phyloP scores from a whole-genome alignment of 2,113 vertebrate genomes.

The Phainopepla nitens region DNA sequence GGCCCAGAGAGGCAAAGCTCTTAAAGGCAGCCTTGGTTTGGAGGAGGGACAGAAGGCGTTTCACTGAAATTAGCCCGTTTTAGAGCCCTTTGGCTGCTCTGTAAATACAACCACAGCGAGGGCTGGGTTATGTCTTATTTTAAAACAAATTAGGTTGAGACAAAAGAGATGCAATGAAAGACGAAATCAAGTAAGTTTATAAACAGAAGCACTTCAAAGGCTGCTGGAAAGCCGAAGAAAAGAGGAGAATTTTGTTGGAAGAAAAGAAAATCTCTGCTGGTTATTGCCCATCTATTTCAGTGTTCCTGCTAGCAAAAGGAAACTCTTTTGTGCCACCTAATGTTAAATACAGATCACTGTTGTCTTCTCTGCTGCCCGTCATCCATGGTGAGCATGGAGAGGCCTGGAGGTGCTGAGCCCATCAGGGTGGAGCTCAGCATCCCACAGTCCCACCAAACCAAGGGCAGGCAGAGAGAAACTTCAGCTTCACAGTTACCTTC shows the following conservation, averaged over 20 bases:
- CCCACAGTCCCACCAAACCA: neutral
- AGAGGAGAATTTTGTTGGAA: neutral
- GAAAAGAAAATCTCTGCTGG: neutral
- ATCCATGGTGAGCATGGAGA: rapidly evolving
- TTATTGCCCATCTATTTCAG: neutral
- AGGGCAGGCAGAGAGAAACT: neutral
- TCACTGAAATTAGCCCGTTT: neutral
- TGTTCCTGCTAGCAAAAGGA: slow-evolving; percentile 23
- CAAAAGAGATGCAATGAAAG: neutral
- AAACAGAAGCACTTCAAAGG: neutral
- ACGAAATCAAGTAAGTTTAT: neutral
- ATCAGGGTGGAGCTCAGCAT: neutral
- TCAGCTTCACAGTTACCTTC: neutral
- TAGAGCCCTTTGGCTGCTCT: neutral
- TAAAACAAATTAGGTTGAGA: neutral
- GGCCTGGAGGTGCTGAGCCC: neutral
- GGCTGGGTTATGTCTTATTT: neutral
- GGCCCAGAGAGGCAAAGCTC: neutral
- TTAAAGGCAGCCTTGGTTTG: neutral
- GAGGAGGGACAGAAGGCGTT: neutral
- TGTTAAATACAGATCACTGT: slow-evolving; percentile 62
- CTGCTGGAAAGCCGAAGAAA: neutral
- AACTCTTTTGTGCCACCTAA: slow-evolving; percentile 72
- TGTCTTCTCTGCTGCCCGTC: neutral
- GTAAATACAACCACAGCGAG: neutral